Percentiles rank a stretch among this genome's conserved stretches.
Evolutionary conservation across 2,888 invertebrate genomes (phyloP).

Genomic region (Mesopsocus fuscifrons): DNA sequence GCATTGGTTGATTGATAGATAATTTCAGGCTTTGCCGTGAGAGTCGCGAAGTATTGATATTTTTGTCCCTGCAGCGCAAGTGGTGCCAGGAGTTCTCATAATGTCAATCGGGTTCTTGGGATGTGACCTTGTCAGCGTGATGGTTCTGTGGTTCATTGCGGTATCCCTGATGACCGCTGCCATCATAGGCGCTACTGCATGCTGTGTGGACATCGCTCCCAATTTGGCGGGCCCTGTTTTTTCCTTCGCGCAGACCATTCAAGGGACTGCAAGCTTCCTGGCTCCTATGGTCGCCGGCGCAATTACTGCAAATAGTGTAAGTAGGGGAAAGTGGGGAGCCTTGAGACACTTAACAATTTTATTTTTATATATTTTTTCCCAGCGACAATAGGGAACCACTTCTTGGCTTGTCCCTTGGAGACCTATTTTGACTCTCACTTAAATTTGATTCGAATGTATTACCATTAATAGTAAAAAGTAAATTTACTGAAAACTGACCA

Average conservation of each 20-base stretch:
- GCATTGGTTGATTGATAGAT: background rate
- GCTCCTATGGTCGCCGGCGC: conserved; percentile 43
- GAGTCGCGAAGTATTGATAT: conserved; percentile 31
- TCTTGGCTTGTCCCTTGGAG: too few relatives aligned
- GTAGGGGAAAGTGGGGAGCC: too few relatives aligned
- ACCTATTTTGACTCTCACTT: too few relatives aligned
- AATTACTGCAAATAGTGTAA: conserved; percentile 31
- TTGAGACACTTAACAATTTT: too few relatives aligned
- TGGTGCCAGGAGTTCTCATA: conserved; percentile 43
- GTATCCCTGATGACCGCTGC: conserved; percentile 50
- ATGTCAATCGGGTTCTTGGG: conserved; percentile 42
- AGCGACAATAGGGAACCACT: too few relatives aligned
- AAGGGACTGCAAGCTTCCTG: conserved; percentile 52
- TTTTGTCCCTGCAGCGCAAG: too few relatives aligned
- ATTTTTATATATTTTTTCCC: too few relatives aligned
- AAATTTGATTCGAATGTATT: too few relatives aligned
- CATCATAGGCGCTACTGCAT: conserved; percentile 57
- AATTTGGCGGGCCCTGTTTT: conserved; percentile 51
- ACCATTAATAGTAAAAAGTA: too few relatives aligned
- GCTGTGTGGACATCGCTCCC: conserved; percentile 56
- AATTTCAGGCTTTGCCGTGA: too few relatives aligned
- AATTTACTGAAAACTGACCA: too few relatives aligned
- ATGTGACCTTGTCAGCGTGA: conserved; percentile 33
- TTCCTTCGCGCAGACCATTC: conserved; percentile 57
- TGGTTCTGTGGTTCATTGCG: conserved; percentile 45